A percentile compares a stretch with the other conserved stretches of the same genome.
phyloP scores from a whole-genome alignment of 2,888 invertebrate species.

The Ormyrus pomaceus region DNA sequence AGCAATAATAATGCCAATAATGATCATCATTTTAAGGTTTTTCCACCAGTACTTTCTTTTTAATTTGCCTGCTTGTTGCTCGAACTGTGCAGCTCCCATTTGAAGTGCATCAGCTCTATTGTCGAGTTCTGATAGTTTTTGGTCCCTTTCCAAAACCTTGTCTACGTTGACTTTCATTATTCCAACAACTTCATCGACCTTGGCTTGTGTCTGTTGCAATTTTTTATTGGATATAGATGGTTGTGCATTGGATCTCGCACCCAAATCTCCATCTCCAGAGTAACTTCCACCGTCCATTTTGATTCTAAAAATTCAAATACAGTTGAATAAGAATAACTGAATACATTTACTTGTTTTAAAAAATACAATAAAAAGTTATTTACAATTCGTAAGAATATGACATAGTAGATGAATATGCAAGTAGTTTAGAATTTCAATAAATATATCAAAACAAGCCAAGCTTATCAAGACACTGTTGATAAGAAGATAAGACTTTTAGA shows the following conservation, averaged over 20 bases:
- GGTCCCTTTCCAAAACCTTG: constrained; percentile 96
- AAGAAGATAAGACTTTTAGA: constrained; percentile 3
- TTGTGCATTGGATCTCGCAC: constrained; percentile 88
- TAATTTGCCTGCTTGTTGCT: constrained; percentile 96
- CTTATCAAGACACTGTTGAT: constrained; percentile 26
- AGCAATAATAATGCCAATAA: constrained; percentile 90
- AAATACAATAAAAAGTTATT: not conserved
- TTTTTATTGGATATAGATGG: constrained; percentile 87
- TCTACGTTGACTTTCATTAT: constrained; percentile 98
- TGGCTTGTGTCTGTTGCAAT: constrained; percentile 89
- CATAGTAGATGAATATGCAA: not conserved
- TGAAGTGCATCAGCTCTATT: constrained; percentile 96
- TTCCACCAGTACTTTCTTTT: constrained; percentile 99
- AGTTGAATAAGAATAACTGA: constrained; percentile 4
- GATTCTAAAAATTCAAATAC: constrained; percentile 56
- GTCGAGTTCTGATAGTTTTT: constrained; percentile 95
- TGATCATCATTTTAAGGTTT: constrained; percentile 97
- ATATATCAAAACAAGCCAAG: not conserved
- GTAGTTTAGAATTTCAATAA: not conserved
- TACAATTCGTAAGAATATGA: not conserved
- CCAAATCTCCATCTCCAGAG: constrained; percentile 84
- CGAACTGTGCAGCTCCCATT: constrained; percentile 96
- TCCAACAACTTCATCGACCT: constrained; percentile 92
- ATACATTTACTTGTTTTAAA: no score
- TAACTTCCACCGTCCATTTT: constrained; percentile 74